Conservation (phyloP, 2,113 vertebrate species). For the Amphiprion ocellaris region DNA sequence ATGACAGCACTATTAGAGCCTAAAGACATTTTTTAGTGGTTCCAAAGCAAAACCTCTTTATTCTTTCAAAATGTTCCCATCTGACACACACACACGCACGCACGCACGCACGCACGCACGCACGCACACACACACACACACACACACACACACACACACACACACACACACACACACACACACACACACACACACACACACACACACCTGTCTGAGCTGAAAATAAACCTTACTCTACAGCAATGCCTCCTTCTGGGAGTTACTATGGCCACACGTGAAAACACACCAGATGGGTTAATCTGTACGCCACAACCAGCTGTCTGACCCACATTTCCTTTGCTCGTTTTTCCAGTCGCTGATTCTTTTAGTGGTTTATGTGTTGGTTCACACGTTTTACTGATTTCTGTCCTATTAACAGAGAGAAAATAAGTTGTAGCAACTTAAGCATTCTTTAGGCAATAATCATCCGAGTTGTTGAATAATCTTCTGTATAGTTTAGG, state of each 20-base stretch:
- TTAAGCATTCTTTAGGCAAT: too few relatives aligned
- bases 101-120: too few relatives aligned
- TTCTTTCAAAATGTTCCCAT: not conserved
- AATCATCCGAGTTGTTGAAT: too few relatives aligned
- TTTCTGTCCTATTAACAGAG: too few relatives aligned
- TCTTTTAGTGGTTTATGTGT: too few relatives aligned
- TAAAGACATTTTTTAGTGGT: not conserved
- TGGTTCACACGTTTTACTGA: too few relatives aligned
- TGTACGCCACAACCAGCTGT: conserved; percentile 1
- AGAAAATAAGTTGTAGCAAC: too few relatives aligned
- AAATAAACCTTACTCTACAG: conserved; percentile 30
- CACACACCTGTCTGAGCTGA: conserved; percentile 28
- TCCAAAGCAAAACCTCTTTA: not conserved
- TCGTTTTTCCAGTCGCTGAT: not conserved
- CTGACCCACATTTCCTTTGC: not conserved
- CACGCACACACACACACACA: too few relatives aligned
- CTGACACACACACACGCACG: not conserved
- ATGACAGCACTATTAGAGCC: too few relatives aligned
- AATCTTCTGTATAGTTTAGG: too few relatives aligned
- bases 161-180: conserved; percentile 16
- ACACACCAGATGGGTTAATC: conserved; percentile 29
- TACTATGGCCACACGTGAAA: conserved; percentile 30
- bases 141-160: too few relatives aligned
- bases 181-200: conserved; percentile 4
- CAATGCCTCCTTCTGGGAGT: not conserved